Conservation (phyloP, 2,888 invertebrate genomes). For the Kryphioiulus occultus region DNA sequence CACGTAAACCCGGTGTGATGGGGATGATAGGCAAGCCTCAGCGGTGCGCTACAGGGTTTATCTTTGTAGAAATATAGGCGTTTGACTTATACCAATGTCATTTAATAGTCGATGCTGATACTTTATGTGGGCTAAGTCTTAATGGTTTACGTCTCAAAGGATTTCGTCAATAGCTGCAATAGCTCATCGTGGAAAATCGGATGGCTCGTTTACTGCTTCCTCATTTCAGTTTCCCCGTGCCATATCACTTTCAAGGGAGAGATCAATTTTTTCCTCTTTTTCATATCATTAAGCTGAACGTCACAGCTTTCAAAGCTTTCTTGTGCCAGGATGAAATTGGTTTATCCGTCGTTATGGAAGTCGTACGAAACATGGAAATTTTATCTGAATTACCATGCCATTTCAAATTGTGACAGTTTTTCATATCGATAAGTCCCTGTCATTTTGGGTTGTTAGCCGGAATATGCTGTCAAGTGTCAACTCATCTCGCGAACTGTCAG, state of each 20-base stretch:
- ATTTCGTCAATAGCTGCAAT: constrained; percentile 39
- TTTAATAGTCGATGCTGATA: constrained; percentile 14
- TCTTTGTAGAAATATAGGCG: not conserved
- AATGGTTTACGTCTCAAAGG: constrained; percentile 27
- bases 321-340: not conserved
- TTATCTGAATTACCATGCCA: constrained; percentile 15
- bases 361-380: not conserved
- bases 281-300: constrained; percentile 1
- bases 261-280: constrained; percentile 15
- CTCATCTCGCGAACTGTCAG: not conserved
- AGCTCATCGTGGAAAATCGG: constrained; percentile 18
- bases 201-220: not conserved
- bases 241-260: not conserved
- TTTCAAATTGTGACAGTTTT: not conserved
- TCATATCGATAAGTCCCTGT: not conserved
- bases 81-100: not conserved
- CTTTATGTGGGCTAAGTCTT: constrained; percentile 35
- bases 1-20: not conserved
- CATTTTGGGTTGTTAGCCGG: not conserved
- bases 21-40: constrained; percentile 27
- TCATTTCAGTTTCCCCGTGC: not conserved
- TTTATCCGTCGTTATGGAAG: not conserved
- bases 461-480: not conserved
- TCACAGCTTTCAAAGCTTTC: not conserved
- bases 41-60: not conserved